phyloP scores from a whole-genome alignment of 2,797 vertebrate genomes.

The Dromococcyx pavoninus region DNA sequence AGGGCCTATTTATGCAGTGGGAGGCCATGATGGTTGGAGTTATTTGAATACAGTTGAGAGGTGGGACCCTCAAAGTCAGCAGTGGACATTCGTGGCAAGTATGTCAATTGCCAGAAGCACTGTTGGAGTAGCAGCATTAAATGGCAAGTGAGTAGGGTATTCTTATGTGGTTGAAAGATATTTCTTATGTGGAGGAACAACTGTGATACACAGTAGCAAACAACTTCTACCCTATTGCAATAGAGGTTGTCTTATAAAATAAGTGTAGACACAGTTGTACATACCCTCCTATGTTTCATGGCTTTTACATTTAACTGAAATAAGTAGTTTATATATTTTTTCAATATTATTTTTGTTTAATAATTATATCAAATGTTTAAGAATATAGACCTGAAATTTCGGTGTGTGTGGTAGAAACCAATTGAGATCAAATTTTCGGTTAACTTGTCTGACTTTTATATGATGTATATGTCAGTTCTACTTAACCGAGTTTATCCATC shows the following conservation, averaged over 20 bases:
- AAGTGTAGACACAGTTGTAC: background rate
- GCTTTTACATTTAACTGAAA: background rate
- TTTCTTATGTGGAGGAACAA: background rate
- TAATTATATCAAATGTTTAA: background rate
- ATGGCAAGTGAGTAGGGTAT: slow-evolving; percentile 81
- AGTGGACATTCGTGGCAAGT: slow-evolving; percentile 83
- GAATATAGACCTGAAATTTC: background rate
- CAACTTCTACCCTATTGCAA: background rate
- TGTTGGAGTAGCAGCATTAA: slow-evolving; percentile 81
- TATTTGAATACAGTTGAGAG: slow-evolving; percentile 83
- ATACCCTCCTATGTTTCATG: background rate
- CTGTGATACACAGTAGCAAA: background rate
- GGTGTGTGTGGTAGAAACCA: background rate
- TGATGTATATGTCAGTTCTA: background rate
- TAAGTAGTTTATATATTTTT: background rate
- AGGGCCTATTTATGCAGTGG: slow-evolving; percentile 83
- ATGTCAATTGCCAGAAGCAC: slow-evolving; percentile 83
- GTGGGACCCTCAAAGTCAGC: slow-evolving; percentile 82
- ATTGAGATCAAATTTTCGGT: background rate
- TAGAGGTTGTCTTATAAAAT: background rate
- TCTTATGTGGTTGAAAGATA: background rate
- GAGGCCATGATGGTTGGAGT: slow-evolving; percentile 83
- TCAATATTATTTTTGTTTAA: background rate
- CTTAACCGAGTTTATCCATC: background rate
- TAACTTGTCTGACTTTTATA: background rate